A percentile compares a stretch with the other conserved stretches of the same genome.
These are phyloP conservation scores for Thymelicus sylvestris DNA, from an alignment of 2,888 invertebrate genomes.

Conservation along the genomic window DNA sequence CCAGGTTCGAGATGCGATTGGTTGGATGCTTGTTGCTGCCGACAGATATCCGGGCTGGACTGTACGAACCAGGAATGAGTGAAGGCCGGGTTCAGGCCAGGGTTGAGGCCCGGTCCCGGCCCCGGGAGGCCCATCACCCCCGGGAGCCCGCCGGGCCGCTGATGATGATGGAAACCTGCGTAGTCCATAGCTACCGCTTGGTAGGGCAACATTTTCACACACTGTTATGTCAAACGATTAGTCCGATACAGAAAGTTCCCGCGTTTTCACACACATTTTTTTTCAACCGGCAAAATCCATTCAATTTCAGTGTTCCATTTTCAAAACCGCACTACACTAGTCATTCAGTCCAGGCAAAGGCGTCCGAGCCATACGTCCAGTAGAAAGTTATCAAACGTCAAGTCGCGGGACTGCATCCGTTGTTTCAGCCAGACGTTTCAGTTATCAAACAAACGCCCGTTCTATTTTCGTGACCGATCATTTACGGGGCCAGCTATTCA, in stretches of 20 bases:
- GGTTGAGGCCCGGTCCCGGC: constrained; percentile 78
- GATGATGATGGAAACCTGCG: constrained; percentile 83
- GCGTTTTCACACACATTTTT: constrained; percentile 56
- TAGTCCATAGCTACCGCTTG: constrained; percentile 95
- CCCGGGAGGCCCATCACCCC: constrained; percentile 85
- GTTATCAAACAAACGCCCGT: constrained; percentile 71
- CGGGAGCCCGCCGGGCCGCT: constrained; percentile 80
- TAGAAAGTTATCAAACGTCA: constrained; percentile 43
- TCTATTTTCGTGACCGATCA: constrained; percentile 76
- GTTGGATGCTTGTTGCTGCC: constrained; percentile 90
- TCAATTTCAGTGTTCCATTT: constrained; percentile 51
- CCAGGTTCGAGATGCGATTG: constrained; percentile 95
- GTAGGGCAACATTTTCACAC: constrained; percentile 91
- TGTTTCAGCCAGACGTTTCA: constrained; percentile 62
- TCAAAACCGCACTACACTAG: constrained; percentile 40
- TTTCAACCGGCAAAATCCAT: constrained; percentile 45
- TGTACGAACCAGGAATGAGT: constrained; percentile 97
- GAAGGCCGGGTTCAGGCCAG: constrained; percentile 89
- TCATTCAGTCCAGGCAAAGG: constrained; percentile 39
- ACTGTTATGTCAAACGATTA: constrained; percentile 48
- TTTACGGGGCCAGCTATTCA: constrained; percentile 78
- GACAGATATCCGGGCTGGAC: constrained; percentile 95
- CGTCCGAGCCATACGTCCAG: constrained; percentile 36
- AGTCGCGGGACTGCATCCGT: constrained; percentile 44
- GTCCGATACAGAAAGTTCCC: constrained; percentile 56